Percentiles rank a stretch among this genome's conserved stretches.
Evolutionary conservation across 2,113 vertebrate species (phyloP).

Genomic region (Peromyscus californicus): DNA sequence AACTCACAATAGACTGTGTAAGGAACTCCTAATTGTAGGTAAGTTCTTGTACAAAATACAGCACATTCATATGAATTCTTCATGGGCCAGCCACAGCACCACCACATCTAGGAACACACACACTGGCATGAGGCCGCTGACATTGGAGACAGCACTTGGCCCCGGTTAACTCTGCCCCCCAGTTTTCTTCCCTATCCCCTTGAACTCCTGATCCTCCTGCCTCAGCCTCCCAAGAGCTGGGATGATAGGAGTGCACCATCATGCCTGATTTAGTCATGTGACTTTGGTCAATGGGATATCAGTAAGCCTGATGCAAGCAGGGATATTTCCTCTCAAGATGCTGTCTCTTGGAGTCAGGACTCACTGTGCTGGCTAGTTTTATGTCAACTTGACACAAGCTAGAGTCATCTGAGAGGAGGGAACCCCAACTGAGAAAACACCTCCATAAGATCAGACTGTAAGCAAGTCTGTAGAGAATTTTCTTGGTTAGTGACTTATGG

Average conservation of each 20-base stretch:
- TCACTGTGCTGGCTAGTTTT: background rate
- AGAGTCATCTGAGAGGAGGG: background rate
- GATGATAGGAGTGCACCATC: too few relatives aligned
- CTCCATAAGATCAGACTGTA: background rate
- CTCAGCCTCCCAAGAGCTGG: background rate
- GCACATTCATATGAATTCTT: background rate
- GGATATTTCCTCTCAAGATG: background rate
- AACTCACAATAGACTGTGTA: background rate
- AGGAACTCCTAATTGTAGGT: background rate
- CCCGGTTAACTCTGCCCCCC: background rate
- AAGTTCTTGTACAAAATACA: conserved; percentile 14
- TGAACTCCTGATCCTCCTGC: background rate
- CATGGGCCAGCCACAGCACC: background rate
- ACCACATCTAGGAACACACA: background rate
- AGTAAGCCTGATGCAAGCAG: background rate
- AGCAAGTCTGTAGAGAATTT: background rate
- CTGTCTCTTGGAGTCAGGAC: background rate
- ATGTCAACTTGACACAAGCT: background rate
- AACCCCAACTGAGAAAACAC: background rate
- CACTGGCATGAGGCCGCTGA: background rate
- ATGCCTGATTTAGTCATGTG: background rate
- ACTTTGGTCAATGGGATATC: too few relatives aligned
- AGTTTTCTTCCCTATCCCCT: background rate
- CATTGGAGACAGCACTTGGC: background rate
- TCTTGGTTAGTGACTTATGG: background rate